Conservation (phyloP, 2,888 invertebrate species). For the Conops quadrifasciatus region DNA sequence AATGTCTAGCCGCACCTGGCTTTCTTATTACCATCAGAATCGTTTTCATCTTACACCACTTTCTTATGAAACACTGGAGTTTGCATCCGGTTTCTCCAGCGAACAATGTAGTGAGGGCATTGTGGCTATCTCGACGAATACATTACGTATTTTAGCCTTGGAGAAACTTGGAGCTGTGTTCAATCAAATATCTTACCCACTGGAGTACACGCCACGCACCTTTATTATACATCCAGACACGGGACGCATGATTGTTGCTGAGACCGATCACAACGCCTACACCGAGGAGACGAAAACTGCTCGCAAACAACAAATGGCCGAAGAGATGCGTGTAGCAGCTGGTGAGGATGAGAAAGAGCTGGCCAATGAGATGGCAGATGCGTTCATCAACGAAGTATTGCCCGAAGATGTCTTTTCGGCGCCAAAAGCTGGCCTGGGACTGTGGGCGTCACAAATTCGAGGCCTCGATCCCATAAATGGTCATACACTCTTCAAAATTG, state of each 20-base stretch:
- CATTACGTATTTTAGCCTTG: conserved; percentile 93
- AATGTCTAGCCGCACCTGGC: conserved; percentile 97
- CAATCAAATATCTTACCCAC: conserved; percentile 91
- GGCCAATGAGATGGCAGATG: conserved; percentile 97
- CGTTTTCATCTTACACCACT: conserved; percentile 93
- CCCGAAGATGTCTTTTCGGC: conserved; percentile 95
- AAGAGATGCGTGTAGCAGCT: conserved; percentile 97
- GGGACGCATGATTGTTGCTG: conserved; percentile 88
- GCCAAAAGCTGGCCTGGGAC: conserved; percentile 92
- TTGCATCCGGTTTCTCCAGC: conserved; percentile 94
- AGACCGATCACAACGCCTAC: conserved; percentile 98
- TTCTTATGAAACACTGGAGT: conserved; percentile 96
- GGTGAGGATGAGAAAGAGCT: conserved; percentile 95
- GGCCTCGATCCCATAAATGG: conserved; percentile 88
- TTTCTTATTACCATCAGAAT: conserved; percentile 98
- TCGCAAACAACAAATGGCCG: conserved; percentile 92
- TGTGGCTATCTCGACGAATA: conserved; percentile 98
- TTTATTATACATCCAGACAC: conserved; percentile 93
- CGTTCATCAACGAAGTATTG: conserved; percentile 92
- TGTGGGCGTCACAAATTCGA: conserved; percentile 94
- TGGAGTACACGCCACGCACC: conserved; percentile 95
- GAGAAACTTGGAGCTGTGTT: conserved; percentile 99
- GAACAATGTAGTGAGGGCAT: conserved; percentile 99
- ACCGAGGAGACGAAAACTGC: conserved; percentile 96
- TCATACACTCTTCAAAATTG: conserved; percentile 78